These are phyloP conservation scores for Phorcus lineatus DNA, from an alignment of 2,888 invertebrate species.

Conservation along the genomic window DNA sequence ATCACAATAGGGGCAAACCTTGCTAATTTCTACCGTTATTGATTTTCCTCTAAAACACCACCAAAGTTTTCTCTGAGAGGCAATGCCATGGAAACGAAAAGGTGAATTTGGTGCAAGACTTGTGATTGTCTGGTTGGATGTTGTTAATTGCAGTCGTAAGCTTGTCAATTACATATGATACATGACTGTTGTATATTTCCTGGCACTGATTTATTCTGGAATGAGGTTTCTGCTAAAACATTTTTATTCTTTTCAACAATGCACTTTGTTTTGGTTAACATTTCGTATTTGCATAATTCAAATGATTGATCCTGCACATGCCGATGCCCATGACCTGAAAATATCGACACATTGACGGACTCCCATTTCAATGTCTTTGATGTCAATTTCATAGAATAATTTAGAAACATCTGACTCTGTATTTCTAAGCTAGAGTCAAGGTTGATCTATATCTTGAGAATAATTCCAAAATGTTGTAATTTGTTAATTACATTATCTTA, in stretches of 20 bases:
- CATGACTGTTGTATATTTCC: neutral
- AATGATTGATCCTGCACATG: slow-evolving; percentile 4
- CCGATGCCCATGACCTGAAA: slow-evolving; percentile 7
- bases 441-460: too few species aligned
- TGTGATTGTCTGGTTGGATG: too few species aligned
- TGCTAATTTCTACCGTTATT: neutral
- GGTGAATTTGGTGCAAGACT: neutral
- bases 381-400: neutral
- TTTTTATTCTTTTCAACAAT: neutral
- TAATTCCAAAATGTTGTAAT: too few species aligned
- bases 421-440: too few species aligned
- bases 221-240: too few species aligned
- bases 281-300: neutral
- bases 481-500: neutral
- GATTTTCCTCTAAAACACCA: neutral
- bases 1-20: too few species aligned
- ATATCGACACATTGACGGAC: slow-evolving; percentile 1
- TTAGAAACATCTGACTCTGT: too few species aligned
- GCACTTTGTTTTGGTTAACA: slow-evolving; percentile 15
- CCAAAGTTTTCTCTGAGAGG: neutral
- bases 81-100: neutral
- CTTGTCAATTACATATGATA: too few species aligned
- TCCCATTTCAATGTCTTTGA: neutral
- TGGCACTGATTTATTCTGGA: neutral
- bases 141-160: too few species aligned